These are phyloP conservation scores for Ostrea denselamellosa DNA, from an alignment of 1,140 invertebrate species.

Conservation along the genomic window DNA sequence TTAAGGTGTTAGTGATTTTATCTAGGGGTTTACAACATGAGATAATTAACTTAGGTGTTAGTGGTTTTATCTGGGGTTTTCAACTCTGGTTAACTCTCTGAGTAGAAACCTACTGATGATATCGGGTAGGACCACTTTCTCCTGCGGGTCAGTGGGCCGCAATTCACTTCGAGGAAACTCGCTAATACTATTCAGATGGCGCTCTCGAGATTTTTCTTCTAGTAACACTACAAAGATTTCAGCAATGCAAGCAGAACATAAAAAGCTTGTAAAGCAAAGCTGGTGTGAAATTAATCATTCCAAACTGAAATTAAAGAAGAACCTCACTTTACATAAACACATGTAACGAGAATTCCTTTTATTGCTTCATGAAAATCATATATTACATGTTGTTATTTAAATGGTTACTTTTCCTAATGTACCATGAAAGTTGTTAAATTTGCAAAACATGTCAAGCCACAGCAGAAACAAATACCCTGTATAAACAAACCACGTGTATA, in stretches of 20 bases:
- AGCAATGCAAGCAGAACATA: background rate
- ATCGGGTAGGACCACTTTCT: constrained; percentile 92
- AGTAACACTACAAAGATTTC: constrained; percentile 18
- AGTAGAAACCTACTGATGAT: constrained; percentile 86
- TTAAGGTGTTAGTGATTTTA: background rate
- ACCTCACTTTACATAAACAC: background rate
- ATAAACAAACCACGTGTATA: too few species aligned
- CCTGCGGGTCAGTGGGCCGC: constrained; percentile 90
- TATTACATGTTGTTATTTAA: too few species aligned
- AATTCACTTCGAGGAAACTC: constrained; percentile 86
- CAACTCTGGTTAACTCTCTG: background rate
- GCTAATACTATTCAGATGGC: constrained; percentile 51
- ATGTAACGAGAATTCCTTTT: background rate
- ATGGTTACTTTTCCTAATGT: too few species aligned
- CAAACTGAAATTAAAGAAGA: background rate
- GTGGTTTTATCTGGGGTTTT: background rate
- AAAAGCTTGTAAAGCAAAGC: background rate
- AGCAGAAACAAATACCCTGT: too few species aligned
- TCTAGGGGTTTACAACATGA: background rate
- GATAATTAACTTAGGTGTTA: background rate
- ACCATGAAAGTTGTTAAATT: too few species aligned
- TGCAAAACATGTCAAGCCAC: too few species aligned
- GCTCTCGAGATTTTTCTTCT: constrained; percentile 16
- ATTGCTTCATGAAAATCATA: too few species aligned
- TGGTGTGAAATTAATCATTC: background rate